Base-by-base conservation (phyloP, 1,140 invertebrate genomes). In the Cydia splendana region DNA sequence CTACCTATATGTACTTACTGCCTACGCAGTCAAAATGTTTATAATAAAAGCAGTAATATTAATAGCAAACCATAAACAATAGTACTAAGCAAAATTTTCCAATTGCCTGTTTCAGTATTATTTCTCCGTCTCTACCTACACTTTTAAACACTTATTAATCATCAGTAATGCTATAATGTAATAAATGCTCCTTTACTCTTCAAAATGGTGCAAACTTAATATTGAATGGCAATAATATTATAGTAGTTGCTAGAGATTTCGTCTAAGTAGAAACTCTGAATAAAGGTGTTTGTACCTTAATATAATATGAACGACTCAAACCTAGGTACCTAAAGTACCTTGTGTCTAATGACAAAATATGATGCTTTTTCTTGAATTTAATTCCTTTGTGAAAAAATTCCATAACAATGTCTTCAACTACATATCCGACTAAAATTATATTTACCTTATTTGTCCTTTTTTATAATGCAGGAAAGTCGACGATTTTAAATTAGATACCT, bases 161-260 rank as follows among this genome's bases (percentile, higher is more conserved):
- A 48, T 45, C 12, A 48, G 45, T 48, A 48, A 48, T 48, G 45
- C 45, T 48, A 30, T 30, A 30, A 30, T 30, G 30, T 30, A 38
- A 38, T 45, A 15, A 48, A 48, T 15, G 45, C 45, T 48, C 10
- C 38, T 75, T 20, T 73, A 76, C 65, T 65, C 77, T 83, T 81
- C 65, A 75, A 79, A 78, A 84, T 84, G 82, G 82, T 84, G 82
- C 82, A 79, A 78, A 82, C 77, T 80, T 71, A 71, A 79, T 81
- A 81, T 81, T 62, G 77, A 74, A 81, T 82, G 82, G 82, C 82
- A 84, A 84, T 84, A 84, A 84, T 82, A 79, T 79, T 80, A 77
- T 76, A 81, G 79, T 82, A 82, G 78, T 53, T 78, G 53, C 74
- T 80, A 80, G 77, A 75, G 48, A 79, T 76, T 77, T 75, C 76